Base-by-base conservation (phyloP, 2,888 invertebrate genomes). In the Drosophila nr. perissopoda region DNA sequence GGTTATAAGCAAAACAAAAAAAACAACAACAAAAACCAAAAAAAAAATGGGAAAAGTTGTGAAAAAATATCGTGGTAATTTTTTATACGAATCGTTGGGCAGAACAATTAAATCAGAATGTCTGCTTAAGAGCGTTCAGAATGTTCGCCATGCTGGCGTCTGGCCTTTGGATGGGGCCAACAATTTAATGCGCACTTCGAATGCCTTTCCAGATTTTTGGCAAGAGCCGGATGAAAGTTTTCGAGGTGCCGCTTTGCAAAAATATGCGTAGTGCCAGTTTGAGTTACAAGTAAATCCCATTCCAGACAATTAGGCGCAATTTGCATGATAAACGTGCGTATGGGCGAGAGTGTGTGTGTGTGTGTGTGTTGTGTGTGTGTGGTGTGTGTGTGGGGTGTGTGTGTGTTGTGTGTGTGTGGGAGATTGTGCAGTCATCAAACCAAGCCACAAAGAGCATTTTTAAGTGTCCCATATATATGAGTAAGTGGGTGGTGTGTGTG, bases 271-370 rank as follows among this genome's bases (percentile, higher is more conserved):
- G 78, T 79, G 81, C 65, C 66, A 54, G 58, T 60, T 71, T 51
- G 57, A 62, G 68, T 46, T 69, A 48, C 74, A 84, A 82, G 88
- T 70, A 77, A 81, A 83, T 84, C 84, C 89, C 89, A 76, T 90
- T 90, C 89, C 89, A 89, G 85, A 83, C 88, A 88, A 88, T 88
- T 88, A 90, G 88, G 80, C 91, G 82, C 91, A 90, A 88, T 88
- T 88, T 88, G 82, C 88, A 88, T 89, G 88, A 86, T 79, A 88
- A 86, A 88, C 80, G 68, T 79, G 79, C 61, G 71, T 67, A 81
- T 67, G 72, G 33, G 25, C 25, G 59, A 2, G 25, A 29, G 64
- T 11, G 56, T 10, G 40, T 2, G 29, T 13, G 52, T 4, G 33
- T 1, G n/a, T 7, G 27, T 2, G 31, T 25, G 31, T 4, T 8